These are phyloP conservation scores for Luperina testacea DNA, from an alignment of 2,888 invertebrate genomes.

Conservation along the genomic window DNA sequence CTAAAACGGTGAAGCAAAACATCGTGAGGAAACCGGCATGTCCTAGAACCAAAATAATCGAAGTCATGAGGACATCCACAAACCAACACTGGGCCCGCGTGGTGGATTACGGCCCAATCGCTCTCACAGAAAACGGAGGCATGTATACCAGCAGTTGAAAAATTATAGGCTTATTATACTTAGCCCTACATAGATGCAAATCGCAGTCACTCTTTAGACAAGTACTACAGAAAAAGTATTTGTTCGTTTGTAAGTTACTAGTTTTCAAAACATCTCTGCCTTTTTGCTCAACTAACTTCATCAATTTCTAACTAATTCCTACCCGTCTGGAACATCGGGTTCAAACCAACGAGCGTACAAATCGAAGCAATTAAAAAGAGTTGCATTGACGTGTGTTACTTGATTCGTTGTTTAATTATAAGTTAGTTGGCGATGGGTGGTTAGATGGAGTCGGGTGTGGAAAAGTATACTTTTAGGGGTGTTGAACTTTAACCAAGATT, in stretches of 20 bases:
- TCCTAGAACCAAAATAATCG: no score
- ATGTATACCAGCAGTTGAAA: no score
- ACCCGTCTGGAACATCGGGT: slow-evolving; percentile 1
- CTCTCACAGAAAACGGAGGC: no score
- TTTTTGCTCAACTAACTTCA: neutral
- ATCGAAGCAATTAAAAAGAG: slow-evolving; percentile 14
- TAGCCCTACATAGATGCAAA: neutral
- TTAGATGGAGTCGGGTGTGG: neutral
- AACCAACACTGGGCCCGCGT: no score
- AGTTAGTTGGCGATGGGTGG: neutral
- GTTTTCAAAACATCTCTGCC: neutral
- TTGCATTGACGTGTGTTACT: slow-evolving; percentile 4
- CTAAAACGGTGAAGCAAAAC: no score
- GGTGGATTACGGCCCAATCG: no score
- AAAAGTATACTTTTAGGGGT: neutral
- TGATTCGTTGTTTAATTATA: slow-evolving; percentile 18
- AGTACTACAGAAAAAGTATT: neutral
- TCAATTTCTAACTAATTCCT: slow-evolving; percentile 24
- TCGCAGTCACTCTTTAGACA: neutral
- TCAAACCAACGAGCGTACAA: neutral
- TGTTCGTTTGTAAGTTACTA: neutral
- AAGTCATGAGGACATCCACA: no score
- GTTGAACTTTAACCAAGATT: neutral
- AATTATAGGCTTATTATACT: neutral
- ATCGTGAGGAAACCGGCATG: no score